Conservation (phyloP, 1,140 invertebrate species). For the Tribolium castaneum region DNA sequence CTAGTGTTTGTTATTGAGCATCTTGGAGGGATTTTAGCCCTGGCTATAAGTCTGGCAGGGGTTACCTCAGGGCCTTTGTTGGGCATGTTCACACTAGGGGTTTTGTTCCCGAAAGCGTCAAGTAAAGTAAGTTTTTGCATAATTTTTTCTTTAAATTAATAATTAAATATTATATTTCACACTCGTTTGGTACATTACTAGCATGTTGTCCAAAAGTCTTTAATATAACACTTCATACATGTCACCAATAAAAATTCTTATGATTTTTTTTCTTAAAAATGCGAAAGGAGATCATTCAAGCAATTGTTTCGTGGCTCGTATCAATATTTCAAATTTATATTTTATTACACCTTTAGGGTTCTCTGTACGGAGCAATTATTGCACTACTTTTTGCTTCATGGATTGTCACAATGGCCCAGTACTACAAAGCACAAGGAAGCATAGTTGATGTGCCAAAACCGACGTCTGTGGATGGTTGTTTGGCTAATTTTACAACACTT, state of each 20-base stretch:
- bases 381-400: conserved; percentile 18
- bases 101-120: conserved; percentile 74
- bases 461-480: conserved; percentile 49
- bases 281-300: too few species aligned
- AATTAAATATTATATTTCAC: too few species aligned
- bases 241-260: too few species aligned
- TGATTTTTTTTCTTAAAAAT: conserved; percentile 10
- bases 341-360: conserved; percentile 47
- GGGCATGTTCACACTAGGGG: conserved; percentile 75
- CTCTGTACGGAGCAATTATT: conserved; percentile 49
- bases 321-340: too few species aligned
- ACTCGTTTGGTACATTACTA: too few species aligned
- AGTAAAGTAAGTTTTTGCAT: conserved; percentile 63
- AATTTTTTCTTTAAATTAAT: too few species aligned
- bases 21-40: conserved; percentile 71
- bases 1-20: conserved; percentile 73
- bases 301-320: too few species aligned
- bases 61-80: conserved; percentile 74
- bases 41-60: conserved; percentile 72
- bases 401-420: conserved; percentile 43
- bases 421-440: conserved; percentile 50
- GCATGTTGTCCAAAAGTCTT: too few species aligned
- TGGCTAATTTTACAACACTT: background rate
- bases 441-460: conserved; percentile 47
- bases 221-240: too few species aligned